These are phyloP conservation scores for Chloroceryle aenea DNA, from an alignment of 2,113 vertebrate genomes.

Conservation along the genomic window DNA sequence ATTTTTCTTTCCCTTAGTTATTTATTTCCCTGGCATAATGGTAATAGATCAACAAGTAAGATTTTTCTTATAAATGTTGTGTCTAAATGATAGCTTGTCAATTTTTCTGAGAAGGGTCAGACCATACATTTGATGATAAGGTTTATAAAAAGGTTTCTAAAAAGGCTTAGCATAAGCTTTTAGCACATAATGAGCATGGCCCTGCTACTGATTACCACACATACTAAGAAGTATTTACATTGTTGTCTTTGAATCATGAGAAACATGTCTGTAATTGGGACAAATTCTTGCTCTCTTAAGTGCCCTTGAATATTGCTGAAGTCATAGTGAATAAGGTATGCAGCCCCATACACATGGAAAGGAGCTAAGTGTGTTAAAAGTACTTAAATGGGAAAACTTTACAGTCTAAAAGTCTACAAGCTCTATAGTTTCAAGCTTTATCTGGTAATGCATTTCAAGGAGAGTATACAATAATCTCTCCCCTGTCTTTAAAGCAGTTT, in stretches of 20 bases:
- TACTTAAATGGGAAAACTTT: background rate
- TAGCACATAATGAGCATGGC: background rate
- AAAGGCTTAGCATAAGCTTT: background rate
- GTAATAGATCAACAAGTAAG: background rate
- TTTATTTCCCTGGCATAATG: background rate
- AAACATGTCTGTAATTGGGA: background rate
- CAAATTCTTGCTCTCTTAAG: background rate
- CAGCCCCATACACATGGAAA: background rate
- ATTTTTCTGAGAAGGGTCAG: background rate
- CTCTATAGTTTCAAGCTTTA: background rate
- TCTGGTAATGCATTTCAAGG: background rate
- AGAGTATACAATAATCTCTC: background rate
- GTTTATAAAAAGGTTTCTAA: background rate
- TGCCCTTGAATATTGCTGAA: background rate
- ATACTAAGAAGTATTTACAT: background rate
- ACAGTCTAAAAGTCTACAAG: background rate
- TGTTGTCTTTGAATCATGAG: background rate
- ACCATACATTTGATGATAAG: background rate
- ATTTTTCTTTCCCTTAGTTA: background rate
- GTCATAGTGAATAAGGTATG: background rate
- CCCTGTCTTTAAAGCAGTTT: background rate
- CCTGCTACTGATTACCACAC: background rate
- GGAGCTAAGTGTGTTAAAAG: background rate
- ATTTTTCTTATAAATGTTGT: background rate
- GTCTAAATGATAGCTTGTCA: background rate